Evolutionary conservation across 2,797 vertebrate species (phyloP).

Genomic region (Loris lydekkerianus): DNA sequence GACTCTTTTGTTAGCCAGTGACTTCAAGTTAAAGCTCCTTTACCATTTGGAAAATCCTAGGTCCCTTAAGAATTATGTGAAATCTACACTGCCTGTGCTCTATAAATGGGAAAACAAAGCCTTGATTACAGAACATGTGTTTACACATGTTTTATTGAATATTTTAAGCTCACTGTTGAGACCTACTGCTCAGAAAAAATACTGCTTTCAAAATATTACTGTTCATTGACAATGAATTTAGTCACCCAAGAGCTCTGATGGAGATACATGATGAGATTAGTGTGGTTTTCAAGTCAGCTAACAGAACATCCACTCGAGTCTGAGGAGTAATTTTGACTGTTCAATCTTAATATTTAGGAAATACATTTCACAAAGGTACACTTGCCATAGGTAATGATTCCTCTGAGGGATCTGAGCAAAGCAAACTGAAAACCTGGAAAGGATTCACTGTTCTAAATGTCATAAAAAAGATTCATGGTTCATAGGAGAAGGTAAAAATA

Average conservation of each 20-base stretch:
- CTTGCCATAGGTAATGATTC: background rate
- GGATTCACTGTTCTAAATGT: background rate
- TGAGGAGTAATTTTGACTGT: background rate
- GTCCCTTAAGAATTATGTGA: background rate
- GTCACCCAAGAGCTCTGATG: background rate
- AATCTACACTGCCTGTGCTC: background rate
- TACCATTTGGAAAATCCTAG: background rate
- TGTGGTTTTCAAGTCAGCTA: background rate
- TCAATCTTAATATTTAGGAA: background rate
- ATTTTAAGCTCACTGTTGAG: too few relatives aligned
- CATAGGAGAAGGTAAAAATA: background rate
- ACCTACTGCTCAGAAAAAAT: background rate
- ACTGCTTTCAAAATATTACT: background rate
- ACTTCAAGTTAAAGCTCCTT: background rate
- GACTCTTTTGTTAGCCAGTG: background rate
- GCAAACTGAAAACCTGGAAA: background rate
- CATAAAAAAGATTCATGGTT: background rate
- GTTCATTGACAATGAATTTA: too few relatives aligned
- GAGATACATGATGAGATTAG: background rate
- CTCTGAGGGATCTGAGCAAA: background rate
- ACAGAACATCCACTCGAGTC: background rate
- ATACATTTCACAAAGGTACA: background rate
- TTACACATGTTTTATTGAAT: background rate
- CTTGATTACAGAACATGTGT: background rate
- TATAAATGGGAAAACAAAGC: background rate